Base-by-base conservation (phyloP, 2,113 vertebrate genomes). In the Strix aluco region DNA sequence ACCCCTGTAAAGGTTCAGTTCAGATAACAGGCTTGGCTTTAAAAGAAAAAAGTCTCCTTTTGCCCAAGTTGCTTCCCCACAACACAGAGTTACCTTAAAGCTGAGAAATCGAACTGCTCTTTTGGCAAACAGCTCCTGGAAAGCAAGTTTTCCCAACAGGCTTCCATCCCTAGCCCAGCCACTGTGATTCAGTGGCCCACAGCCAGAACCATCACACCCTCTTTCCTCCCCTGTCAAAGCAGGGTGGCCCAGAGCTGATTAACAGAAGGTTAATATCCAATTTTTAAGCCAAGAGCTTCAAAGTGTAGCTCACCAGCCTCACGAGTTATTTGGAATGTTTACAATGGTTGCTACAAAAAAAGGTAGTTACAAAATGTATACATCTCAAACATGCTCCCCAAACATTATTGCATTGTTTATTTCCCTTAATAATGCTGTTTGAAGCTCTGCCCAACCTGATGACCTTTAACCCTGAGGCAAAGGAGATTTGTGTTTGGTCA, bases 351-450 rank as follows among this genome's bases (percentile, higher is more conserved):
- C 94, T 97, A 97, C 82, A 80, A 95, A 96, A 95, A 95, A 89
- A 96, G 92, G 84, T 91, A 81, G 82, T 94, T 97, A 98, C 93
- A 97, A 98, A 96, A 95, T 92, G 96, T 97, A 58, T 95, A 95
- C 96, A 96, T 90, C 96, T 97, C 94, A 75, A 85, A 96, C 95
- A 86, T 95, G 97, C 97, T 95, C 90, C 94, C 95, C 94, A 96
- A 95, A 97, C 91, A 77, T 91, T 96, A 96, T 97, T 90, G 94
- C 95, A 96, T 85, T 97, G 95, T 91, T 96, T 94, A 42, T 96
- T 97, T 97, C 98, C 97, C 97, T 98, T 96, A 95, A 97, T 88
- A 91, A 96, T 71, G 94, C 69, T 95, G 95, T 94, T 91, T 94
- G 94, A 96, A 91, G 94, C 94, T 96, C 94, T 85, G 88, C 95